Conservation (phyloP, 2,113 vertebrate species). For the Peromyscus polionotus region DNA sequence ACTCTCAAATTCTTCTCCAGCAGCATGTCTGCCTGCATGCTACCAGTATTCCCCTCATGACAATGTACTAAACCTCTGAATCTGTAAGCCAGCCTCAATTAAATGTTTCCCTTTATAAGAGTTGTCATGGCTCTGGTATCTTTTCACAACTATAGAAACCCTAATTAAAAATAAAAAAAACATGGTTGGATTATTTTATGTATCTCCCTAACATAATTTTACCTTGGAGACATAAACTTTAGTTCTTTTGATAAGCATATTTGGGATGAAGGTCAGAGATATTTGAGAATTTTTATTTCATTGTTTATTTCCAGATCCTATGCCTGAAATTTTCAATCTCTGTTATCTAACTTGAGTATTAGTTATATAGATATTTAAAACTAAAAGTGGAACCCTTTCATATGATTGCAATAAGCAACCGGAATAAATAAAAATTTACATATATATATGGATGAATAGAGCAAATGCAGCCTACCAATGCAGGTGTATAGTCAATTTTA, state of each 20-base stretch:
- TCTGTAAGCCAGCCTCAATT: background rate
- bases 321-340: background rate
- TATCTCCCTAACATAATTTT: background rate
- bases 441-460: background rate
- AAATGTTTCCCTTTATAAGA: background rate
- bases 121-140: background rate
- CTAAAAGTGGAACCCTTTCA: background rate
- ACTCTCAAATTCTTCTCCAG: background rate
- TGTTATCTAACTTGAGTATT: background rate
- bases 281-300: background rate
- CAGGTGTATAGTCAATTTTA: background rate
- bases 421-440: background rate
- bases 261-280: background rate
- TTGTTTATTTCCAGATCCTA: background rate
- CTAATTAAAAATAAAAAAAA: background rate
- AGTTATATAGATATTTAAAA: background rate
- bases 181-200: background rate
- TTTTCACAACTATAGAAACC: background rate
- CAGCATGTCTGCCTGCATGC: background rate
- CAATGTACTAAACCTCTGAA: background rate
- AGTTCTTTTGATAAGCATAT: background rate
- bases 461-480: no score
- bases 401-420: background rate
- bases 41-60: background rate
- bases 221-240: background rate